phyloP scores from a whole-genome alignment of 2,888 invertebrate genomes.

The Laothoe populi region DNA sequence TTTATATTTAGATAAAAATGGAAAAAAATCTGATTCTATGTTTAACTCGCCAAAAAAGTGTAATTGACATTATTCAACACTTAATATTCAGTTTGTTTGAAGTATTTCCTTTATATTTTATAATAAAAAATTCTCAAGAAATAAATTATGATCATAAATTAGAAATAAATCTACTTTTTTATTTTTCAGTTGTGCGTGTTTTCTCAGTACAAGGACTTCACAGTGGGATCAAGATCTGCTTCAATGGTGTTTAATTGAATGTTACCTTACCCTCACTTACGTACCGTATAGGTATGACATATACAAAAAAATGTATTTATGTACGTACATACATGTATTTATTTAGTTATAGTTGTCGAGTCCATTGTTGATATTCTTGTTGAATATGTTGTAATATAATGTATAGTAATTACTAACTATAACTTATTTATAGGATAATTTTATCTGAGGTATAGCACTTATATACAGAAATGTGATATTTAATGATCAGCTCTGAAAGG shows the following conservation, averaged over 20 bases:
- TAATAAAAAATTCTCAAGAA: too few species aligned
- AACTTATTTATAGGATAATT: constrained; percentile 47
- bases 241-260: constrained; percentile 87
- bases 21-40: too few species aligned
- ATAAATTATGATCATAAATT: too few species aligned
- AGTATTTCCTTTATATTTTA: too few species aligned
- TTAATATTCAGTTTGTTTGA: too few species aligned
- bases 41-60: too few species aligned
- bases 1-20: too few species aligned
- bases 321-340: constrained; percentile 58
- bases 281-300: constrained; percentile 32
- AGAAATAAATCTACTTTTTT: too few species aligned
- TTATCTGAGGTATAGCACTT: constrained; percentile 16
- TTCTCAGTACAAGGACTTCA: constrained; percentile 97
- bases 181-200: constrained; percentile 94
- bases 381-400: constrained; percentile 79
- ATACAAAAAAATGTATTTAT: constrained; percentile 30
- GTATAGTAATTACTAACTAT: constrained; percentile 56
- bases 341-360: constrained; percentile 74
- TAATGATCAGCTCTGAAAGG: constrained; percentile 13
- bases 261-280: constrained; percentile 49
- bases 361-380: constrained; percentile 85
- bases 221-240: constrained; percentile 91
- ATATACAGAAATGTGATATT: constrained; percentile 27
- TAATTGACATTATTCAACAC: too few species aligned